A percentile compares a stretch with the other conserved stretches of the same genome.
These are phyloP conservation scores for Formica selysi DNA, from an alignment of 1,140 invertebrate species.

Conservation along the genomic window DNA sequence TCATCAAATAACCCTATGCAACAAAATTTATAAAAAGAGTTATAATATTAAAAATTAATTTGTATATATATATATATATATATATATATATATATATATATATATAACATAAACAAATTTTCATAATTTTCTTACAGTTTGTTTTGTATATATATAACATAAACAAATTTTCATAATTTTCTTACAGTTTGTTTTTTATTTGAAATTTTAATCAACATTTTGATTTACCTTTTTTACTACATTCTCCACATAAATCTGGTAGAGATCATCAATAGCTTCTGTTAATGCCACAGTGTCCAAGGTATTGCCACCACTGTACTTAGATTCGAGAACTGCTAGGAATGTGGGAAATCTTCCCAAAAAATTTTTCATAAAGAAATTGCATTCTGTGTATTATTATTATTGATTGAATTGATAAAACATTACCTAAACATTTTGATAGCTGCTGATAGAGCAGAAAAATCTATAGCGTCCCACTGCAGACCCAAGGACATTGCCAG, in stretches of 20 bases:
- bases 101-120: not conserved
- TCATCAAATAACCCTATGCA: constrained; percentile 89
- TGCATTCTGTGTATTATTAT: constrained; percentile 8
- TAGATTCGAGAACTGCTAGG: constrained; percentile 90
- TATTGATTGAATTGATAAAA: not conserved
- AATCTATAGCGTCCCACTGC: constrained; percentile 90
- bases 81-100: no score
- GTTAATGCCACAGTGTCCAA: constrained; percentile 88
- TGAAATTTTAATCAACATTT: constrained; percentile 16
- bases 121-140: constrained; percentile 18
- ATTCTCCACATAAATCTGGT: constrained; percentile 92
- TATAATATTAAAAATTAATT: no score
- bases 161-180: constrained; percentile 1
- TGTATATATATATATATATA: not conserved
- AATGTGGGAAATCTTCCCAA: constrained; percentile 89
- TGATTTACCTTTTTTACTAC: constrained; percentile 92
- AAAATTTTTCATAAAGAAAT: constrained; percentile 5
- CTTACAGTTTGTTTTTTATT: not conserved
- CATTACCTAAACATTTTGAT: constrained; percentile 87
- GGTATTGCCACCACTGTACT: constrained; percentile 88
- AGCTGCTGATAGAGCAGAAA: constrained; percentile 88
- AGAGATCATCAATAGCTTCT: constrained; percentile 91
- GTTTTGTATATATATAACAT: not conserved
- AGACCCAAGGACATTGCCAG: constrained; percentile 89
- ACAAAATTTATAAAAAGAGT: not conserved